Conservation (phyloP, 1,140 invertebrate genomes). For the Drosophila ficusphila region DNA sequence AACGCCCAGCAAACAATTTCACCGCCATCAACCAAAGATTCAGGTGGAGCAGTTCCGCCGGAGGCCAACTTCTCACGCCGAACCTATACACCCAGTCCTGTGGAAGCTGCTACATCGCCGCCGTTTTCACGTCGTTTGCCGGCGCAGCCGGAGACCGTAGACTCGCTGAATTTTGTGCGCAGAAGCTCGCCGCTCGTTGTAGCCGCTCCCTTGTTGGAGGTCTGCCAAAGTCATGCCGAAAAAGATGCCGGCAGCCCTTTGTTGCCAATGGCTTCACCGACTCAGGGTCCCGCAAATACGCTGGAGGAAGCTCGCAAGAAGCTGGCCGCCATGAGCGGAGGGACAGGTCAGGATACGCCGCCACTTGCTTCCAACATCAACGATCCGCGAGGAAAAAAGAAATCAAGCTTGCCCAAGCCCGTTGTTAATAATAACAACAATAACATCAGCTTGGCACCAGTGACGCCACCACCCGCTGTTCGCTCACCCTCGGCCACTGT, state of each 20-base stretch:
- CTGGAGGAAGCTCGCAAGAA: conserved; percentile 65
- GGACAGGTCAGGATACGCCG: neutral
- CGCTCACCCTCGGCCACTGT: conserved; percentile 9
- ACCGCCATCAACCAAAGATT: neutral
- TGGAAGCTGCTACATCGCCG: neutral
- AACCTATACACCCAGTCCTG: neutral
- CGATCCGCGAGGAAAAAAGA: conserved; percentile 57
- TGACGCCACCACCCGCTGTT: neutral
- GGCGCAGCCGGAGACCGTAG: too few relatives aligned
- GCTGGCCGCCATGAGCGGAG: conserved; percentile 36
- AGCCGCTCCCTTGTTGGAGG: neutral
- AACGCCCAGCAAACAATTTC: neutral
- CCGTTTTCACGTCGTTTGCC: neutral
- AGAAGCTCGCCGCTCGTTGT: neutral
- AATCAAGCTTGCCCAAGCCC: neutral
- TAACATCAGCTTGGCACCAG: neutral
- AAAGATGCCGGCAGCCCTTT: neutral
- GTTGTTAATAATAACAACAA: neutral
- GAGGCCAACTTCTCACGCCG: neutral
- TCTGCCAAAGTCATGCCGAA: neutral
- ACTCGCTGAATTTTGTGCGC: neutral
- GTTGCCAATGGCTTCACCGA: neutral
- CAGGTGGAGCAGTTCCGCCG: neutral
- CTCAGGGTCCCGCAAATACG: neutral
- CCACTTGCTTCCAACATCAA: conserved; percentile 30